Evolutionary conservation across 1,140 invertebrate genomes (phyloP).

Genomic region (Drosophila virilis): DNA sequence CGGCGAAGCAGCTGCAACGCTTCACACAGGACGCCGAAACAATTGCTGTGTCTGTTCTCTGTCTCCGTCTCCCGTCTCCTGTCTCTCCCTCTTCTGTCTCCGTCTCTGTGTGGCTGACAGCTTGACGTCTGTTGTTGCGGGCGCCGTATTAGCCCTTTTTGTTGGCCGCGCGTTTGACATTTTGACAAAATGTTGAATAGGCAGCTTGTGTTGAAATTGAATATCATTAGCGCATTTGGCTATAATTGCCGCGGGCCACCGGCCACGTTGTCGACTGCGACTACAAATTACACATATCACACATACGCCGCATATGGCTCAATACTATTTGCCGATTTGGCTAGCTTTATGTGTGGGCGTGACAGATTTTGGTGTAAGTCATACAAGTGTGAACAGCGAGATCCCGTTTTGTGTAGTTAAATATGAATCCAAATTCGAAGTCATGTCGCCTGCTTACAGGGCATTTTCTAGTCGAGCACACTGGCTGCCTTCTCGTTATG

Average conservation of each 20-base stretch:
- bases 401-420: too few relatives aligned
- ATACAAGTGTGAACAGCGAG: background rate
- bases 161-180: slow-evolving; percentile 59
- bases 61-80: background rate
- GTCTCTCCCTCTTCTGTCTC: slow-evolving; percentile 1
- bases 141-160: slow-evolving; percentile 30
- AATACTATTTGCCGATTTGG: slow-evolving; percentile 6
- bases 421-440: background rate
- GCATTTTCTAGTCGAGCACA: background rate
- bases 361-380: background rate
- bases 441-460: background rate
- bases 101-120: slow-evolving; percentile 55
- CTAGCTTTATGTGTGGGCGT: slow-evolving; percentile 20
- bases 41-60: background rate
- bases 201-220: slow-evolving; percentile 61
- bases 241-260: slow-evolving; percentile 52
- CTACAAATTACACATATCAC: slow-evolving; percentile 67
- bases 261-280: background rate
- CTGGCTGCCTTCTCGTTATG: too few relatives aligned
- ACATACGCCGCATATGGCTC: slow-evolving; percentile 38
- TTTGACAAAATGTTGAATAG: slow-evolving; percentile 66
- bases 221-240: slow-evolving; percentile 69
- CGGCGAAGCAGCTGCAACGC: slow-evolving; percentile 53
- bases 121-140: slow-evolving; percentile 58
- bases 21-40: slow-evolving; percentile 42